Conservation (phyloP, 2,113 vertebrate species). For the Poeciliopsis occidentalis region DNA sequence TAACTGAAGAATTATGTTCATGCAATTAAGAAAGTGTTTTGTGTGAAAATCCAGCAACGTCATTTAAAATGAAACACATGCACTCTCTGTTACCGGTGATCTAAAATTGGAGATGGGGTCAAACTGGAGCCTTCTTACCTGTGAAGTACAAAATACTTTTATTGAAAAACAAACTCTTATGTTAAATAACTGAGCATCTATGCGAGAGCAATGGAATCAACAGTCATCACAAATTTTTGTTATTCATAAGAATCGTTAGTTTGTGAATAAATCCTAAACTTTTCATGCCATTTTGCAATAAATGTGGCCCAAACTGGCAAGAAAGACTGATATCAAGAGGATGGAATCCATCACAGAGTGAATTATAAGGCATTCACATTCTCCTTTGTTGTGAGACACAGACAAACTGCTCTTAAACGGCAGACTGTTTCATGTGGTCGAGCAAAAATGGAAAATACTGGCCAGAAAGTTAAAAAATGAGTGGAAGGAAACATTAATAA, state of each 20-base stretch:
- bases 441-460: slow-evolving; percentile 13
- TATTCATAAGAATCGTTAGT: slow-evolving; percentile 75
- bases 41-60: no score
- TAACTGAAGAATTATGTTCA: no score
- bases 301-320: slow-evolving; percentile 63
- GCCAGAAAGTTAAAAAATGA: slow-evolving; percentile 9
- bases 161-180: neutral
- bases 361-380: slow-evolving; percentile 30
- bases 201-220: slow-evolving; percentile 57
- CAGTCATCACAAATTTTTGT: slow-evolving; percentile 65
- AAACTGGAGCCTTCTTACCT: neutral
- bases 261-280: slow-evolving; percentile 73
- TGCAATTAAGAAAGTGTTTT: no score
- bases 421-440: slow-evolving; percentile 20
- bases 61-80: neutral
- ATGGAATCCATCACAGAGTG: slow-evolving; percentile 54
- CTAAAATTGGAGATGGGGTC: neutral
- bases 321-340: slow-evolving; percentile 68
- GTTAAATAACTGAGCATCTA: slow-evolving; percentile 44
- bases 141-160: neutral
- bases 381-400: slow-evolving; percentile 19
- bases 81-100: neutral
- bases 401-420: slow-evolving; percentile 28
- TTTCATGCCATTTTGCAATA: slow-evolving; percentile 67
- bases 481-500: slow-evolving; percentile 23